These are phyloP conservation scores for Esperia sulphurella DNA, from an alignment of 2,888 invertebrate species.

Conservation along the genomic window DNA sequence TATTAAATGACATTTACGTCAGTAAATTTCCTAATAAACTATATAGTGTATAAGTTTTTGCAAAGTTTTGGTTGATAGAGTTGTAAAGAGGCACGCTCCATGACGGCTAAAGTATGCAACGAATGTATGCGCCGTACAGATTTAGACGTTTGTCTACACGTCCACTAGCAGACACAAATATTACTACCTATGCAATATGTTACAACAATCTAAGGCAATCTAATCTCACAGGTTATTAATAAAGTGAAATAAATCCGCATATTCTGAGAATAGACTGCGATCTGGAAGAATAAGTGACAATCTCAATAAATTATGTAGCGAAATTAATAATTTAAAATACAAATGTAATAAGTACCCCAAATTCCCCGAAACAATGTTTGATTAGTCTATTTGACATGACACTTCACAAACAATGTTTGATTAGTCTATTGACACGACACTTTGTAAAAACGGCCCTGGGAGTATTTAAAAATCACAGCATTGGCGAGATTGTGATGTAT, in stretches of 20 bases:
- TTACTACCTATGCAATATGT: slow-evolving; percentile 21
- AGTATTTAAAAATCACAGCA: slow-evolving; percentile 60
- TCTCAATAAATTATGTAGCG: too few relatives aligned
- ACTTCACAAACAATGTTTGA: slow-evolving; percentile 19
- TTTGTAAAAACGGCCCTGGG: slow-evolving; percentile 38
- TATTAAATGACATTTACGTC: neutral
- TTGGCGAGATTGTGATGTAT: slow-evolving; percentile 62
- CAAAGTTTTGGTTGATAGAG: neutral
- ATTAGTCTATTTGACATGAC: slow-evolving; percentile 19
- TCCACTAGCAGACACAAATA: slow-evolving; percentile 46
- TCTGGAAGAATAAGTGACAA: too few relatives aligned
- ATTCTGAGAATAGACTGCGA: neutral
- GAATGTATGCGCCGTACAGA: slow-evolving; percentile 51
- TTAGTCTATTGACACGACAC: slow-evolving; percentile 18
- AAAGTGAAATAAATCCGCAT: neutral
- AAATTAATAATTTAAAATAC: too few relatives aligned
- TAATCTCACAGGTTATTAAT: neutral
- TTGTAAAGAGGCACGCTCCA: slow-evolving; percentile 35
- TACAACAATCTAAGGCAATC: neutral
- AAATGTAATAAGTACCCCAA: too few relatives aligned
- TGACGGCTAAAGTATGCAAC: slow-evolving; percentile 50
- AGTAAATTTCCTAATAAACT: neutral
- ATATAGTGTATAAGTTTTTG: too few relatives aligned
- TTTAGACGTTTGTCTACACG: slow-evolving; percentile 53
- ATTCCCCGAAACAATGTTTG: slow-evolving; percentile 12